A percentile compares a stretch with the other conserved stretches of the same genome.
These are phyloP conservation scores for Formica aserva DNA, from an alignment of 2,888 invertebrate species.

Conservation along the genomic window DNA sequence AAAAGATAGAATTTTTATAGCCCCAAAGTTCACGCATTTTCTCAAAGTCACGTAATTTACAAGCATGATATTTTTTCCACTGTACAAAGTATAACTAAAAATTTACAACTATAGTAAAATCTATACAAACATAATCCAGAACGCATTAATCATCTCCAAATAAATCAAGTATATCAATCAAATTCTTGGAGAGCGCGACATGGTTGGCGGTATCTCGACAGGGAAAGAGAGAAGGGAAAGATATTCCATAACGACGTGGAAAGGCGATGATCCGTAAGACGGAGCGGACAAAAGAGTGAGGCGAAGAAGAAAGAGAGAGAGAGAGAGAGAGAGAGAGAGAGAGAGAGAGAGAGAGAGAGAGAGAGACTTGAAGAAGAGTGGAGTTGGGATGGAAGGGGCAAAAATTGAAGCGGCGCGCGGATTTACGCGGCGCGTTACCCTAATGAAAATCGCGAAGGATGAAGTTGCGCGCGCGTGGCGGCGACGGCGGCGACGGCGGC, in stretches of 20 bases:
- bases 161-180: constrained; percentile 37
- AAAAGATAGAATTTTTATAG: neutral
- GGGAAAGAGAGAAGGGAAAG: constrained; percentile 15
- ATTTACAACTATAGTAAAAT: neutral
- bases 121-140: neutral
- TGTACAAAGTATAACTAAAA: neutral
- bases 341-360: neutral
- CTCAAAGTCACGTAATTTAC: neutral
- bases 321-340: too few species aligned
- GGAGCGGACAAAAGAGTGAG: constrained; percentile 64
- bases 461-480: constrained; percentile 60
- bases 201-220: constrained; percentile 14
- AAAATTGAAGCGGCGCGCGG: constrained; percentile 73
- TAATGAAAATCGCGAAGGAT: constrained; percentile 82
- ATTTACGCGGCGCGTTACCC: constrained; percentile 80
- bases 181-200: constrained; percentile 6
- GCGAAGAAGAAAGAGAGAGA: neutral
- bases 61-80: neutral
- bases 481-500: constrained; percentile 35
- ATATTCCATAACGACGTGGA: constrained; percentile 58
- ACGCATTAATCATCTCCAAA: neutral
- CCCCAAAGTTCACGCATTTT: neutral
- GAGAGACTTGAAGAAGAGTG: neutral
- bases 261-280: constrained; percentile 74
- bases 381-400: constrained; percentile 23